phyloP scores from a whole-genome alignment of 2,888 invertebrate species.

The Phalera bucephala region DNA sequence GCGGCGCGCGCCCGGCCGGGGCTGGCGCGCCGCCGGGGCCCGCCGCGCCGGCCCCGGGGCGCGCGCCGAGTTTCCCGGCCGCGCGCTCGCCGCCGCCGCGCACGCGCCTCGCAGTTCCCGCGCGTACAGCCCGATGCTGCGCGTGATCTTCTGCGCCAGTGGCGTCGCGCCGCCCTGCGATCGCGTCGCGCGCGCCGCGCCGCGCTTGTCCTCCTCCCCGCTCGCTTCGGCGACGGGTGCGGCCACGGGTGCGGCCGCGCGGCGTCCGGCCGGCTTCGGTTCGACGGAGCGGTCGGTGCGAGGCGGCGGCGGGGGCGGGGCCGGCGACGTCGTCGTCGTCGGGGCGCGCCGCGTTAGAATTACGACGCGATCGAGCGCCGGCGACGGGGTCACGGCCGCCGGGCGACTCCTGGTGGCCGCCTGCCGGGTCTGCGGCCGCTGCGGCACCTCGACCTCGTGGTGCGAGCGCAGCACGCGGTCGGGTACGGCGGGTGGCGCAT shows the following conservation, averaged over 20 bases:
- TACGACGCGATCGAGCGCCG: constrained; percentile 56
- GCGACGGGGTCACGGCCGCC: constrained; percentile 18
- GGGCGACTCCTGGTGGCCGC: constrained; percentile 35
- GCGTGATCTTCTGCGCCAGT: constrained; percentile 47
- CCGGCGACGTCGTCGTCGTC: constrained; percentile 25
- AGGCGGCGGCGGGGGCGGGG: constrained; percentile 28
- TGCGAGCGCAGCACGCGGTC: constrained; percentile 75
- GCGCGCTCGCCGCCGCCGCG: constrained; percentile 42
- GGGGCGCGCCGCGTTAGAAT: constrained; percentile 57
- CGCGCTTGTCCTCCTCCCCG: constrained; percentile 32
- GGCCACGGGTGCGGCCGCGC: constrained; percentile 26
- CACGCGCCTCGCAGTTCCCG: constrained; percentile 48
- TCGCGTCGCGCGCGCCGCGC: constrained; percentile 40
- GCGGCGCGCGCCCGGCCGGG: constrained; percentile 53
- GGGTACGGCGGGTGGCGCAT: constrained; percentile 38
- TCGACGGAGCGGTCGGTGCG: constrained; percentile 19
- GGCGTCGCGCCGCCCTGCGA: constrained; percentile 42
- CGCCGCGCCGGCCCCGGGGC: constrained; percentile 68
- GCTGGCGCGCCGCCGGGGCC: constrained; percentile 63
- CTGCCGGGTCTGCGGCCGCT: constrained; percentile 55
- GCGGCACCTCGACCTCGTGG: constrained; percentile 54
- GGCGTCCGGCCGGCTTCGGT: constrained; percentile 20
- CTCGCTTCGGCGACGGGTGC: constrained; percentile 27
- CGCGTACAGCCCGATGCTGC: constrained; percentile 49
- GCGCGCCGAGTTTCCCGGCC: constrained; percentile 71